Conservation (phyloP, 2,797 vertebrate species). For the Aselliscus stoliczkanus region DNA sequence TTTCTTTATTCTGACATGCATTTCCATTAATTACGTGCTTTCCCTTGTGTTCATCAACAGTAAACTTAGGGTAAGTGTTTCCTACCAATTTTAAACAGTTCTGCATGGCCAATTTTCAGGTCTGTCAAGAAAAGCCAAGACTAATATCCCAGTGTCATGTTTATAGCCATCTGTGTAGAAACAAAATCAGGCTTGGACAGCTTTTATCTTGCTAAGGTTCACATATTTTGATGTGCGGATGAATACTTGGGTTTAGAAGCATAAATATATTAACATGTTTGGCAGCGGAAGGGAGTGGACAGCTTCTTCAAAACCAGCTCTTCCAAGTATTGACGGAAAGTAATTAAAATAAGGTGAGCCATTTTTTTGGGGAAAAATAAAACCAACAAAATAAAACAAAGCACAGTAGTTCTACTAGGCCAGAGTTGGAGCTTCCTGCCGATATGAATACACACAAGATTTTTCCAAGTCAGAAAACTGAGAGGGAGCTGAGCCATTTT, state of each 20-base stretch:
- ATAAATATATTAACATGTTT: constrained; percentile 62
- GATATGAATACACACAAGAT: neutral
- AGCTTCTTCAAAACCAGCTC: constrained; percentile 45
- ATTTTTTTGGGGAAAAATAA: neutral
- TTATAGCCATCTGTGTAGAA: constrained; percentile 75
- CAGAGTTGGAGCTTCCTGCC: neutral
- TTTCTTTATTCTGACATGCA: constrained; percentile 71
- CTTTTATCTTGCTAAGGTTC: constrained; percentile 77
- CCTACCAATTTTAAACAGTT: constrained; percentile 72
- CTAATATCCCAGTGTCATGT: constrained; percentile 74
- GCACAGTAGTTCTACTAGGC: neutral
- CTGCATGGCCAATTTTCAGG: constrained; percentile 77
- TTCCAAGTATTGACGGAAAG: constrained; percentile 42
- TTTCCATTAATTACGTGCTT: constrained; percentile 72
- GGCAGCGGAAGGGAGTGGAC: neutral
- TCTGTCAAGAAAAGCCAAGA: constrained; percentile 78
- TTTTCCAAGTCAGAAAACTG: constrained; percentile 19
- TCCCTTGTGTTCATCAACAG: constrained; percentile 74
- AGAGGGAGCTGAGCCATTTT: neutral
- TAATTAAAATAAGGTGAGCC: constrained; percentile 45
- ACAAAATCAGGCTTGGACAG: constrained; percentile 77
- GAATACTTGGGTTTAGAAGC: constrained; percentile 70
- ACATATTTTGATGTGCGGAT: constrained; percentile 74
- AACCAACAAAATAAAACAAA: neutral
- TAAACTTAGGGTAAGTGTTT: constrained; percentile 71